These are phyloP conservation scores for Babylonia areolata DNA, from an alignment of 1,140 invertebrate species.

Conservation along the genomic window DNA sequence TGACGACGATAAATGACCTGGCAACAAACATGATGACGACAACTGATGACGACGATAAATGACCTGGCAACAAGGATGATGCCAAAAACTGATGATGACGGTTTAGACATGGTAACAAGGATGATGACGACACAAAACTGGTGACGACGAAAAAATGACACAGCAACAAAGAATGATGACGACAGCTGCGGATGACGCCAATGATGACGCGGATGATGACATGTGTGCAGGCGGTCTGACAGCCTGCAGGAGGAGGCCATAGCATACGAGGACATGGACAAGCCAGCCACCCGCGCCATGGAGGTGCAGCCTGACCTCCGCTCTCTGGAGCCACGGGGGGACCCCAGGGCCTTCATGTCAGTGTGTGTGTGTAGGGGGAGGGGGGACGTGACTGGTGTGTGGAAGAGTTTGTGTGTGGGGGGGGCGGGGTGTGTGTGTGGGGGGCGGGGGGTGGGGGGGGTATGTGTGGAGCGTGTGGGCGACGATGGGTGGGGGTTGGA, in stretches of 20 bases:
- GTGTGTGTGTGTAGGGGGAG: slow-evolving; percentile 3
- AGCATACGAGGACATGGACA: slow-evolving; percentile 47
- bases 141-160: neutral
- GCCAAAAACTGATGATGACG: neutral
- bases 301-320: slow-evolving; percentile 51
- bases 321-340: slow-evolving; percentile 45
- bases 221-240: slow-evolving; percentile 39
- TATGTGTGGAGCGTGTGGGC: neutral
- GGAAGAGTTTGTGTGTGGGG: neutral
- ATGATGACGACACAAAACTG: neutral
- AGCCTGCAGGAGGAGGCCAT: slow-evolving; percentile 43
- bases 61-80: too few species aligned
- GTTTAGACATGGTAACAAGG: neutral
- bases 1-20: too few species aligned
- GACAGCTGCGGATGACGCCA: neutral
- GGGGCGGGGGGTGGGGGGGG: neutral
- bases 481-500: neutral
- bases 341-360: slow-evolving; percentile 48
- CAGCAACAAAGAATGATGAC: neutral
- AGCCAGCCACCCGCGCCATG: slow-evolving; percentile 46
- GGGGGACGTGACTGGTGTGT: too few species aligned
- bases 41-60: too few species aligned
- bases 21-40: too few species aligned
- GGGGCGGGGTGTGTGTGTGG: neutral
- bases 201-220: slow-evolving; percentile 22